phyloP scores from a whole-genome alignment of 2,113 vertebrate genomes.

The Herpailurus yagouaroundi region DNA sequence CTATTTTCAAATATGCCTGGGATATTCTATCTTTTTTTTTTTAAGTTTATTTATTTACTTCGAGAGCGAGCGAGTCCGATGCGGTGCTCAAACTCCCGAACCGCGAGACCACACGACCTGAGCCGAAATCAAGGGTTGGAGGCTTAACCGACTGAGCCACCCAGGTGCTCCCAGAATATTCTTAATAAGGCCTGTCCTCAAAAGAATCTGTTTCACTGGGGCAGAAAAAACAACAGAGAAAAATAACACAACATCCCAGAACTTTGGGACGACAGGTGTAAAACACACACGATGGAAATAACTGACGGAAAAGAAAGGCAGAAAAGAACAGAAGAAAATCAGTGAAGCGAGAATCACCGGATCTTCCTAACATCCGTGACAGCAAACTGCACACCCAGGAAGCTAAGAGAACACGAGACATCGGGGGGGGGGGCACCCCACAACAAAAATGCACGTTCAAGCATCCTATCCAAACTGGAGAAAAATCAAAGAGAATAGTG shows the following conservation, averaged over 20 bases:
- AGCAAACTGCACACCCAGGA: background rate
- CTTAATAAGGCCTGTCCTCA: background rate
- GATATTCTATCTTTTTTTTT: background rate
- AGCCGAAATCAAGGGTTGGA: too few relatives aligned
- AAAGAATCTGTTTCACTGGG: background rate
- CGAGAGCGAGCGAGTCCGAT: too few relatives aligned
- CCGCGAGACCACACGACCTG: too few relatives aligned
- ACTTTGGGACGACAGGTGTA: background rate
- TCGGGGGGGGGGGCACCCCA: too few relatives aligned
- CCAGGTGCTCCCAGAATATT: background rate
- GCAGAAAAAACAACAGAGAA: background rate
- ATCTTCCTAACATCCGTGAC: background rate
- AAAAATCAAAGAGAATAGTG: background rate
- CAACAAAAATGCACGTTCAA: background rate
- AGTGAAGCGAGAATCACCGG: background rate
- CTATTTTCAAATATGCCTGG: background rate
- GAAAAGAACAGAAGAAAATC: background rate
- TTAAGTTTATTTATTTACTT: too few relatives aligned
- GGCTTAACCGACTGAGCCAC: too few relatives aligned
- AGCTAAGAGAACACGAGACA: background rate
- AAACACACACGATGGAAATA: background rate
- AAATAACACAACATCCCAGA: background rate
- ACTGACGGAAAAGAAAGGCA: background rate
- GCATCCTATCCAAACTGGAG: background rate
- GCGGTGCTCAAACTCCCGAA: too few relatives aligned